These are phyloP conservation scores for Platerodrilus igneus DNA, from an alignment of 2,888 invertebrate genomes.

Conservation along the genomic window DNA sequence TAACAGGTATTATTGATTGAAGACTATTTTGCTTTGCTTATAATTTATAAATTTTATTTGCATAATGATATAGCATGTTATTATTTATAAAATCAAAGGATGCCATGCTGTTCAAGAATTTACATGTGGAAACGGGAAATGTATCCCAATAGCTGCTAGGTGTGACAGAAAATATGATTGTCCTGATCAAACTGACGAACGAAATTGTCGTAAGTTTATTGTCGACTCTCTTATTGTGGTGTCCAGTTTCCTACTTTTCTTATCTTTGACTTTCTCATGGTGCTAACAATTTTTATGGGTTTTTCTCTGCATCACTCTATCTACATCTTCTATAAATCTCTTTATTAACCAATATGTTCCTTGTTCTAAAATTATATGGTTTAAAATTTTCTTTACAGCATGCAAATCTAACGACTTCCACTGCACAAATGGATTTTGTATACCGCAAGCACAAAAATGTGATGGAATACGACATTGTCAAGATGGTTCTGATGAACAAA, in stretches of 20 bases:
- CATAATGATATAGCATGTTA: too few species aligned
- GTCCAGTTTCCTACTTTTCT: conserved; percentile 13
- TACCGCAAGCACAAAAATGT: conserved; percentile 46
- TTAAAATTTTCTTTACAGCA: conserved; percentile 30
- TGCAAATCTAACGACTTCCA: conserved; percentile 43
- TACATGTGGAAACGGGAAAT: conserved; percentile 69
- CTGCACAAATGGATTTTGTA: conserved; percentile 47
- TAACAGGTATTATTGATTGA: too few species aligned
- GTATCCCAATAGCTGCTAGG: conserved; percentile 62
- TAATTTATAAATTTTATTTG: too few species aligned
- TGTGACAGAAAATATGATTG: conserved; percentile 76
- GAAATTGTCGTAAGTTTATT: conserved; percentile 65
- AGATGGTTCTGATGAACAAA: conserved; percentile 53
- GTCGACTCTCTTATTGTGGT: conserved; percentile 13
- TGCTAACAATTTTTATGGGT: conserved; percentile 2
- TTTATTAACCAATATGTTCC: conserved; percentile 12
- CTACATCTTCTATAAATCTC: conserved; percentile 2
- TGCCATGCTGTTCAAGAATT: conserved; percentile 47
- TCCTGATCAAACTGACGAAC: conserved; percentile 59
- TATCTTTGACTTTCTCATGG: conserved; percentile 10
- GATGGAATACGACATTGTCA: conserved; percentile 55
- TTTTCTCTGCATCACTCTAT: background rate
- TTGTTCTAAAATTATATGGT: conserved; percentile 8
- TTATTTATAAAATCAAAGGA: too few species aligned
- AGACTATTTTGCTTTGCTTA: conserved; percentile 2